Percentiles rank a stretch among this genome's conserved stretches.
These are phyloP conservation scores for Poecilia velifera DNA, from an alignment of 2,797 vertebrate genomes.

Conservation along the genomic window DNA sequence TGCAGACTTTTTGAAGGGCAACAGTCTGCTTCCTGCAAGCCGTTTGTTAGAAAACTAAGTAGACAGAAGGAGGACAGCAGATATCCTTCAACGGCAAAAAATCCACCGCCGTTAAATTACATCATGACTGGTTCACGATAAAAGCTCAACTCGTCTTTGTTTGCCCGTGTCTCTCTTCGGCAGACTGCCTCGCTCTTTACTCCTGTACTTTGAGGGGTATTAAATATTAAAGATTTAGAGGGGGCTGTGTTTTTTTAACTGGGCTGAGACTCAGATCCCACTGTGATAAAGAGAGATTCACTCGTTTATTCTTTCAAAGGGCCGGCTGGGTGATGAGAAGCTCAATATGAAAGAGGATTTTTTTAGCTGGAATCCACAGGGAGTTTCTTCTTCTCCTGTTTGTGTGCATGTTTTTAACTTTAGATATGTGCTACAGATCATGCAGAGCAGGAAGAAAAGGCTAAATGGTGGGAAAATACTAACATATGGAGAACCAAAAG, in stretches of 20 bases:
- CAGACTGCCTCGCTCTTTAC: slow-evolving; percentile 24
- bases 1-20: background rate
- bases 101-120: background rate
- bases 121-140: slow-evolving; percentile 13
- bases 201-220: slow-evolving; percentile 50
- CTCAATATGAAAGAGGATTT: slow-evolving; percentile 10
- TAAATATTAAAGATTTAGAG: slow-evolving; percentile 71
- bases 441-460: background rate
- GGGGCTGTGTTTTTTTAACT: slow-evolving; percentile 43
- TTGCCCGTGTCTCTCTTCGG: slow-evolving; percentile 19
- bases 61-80: slow-evolving; percentile 17
- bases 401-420: background rate
- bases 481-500: slow-evolving; percentile 1
- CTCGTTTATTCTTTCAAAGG: slow-evolving; percentile 43
- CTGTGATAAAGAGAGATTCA: slow-evolving; percentile 57
- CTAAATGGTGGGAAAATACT: background rate
- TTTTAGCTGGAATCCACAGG: slow-evolving; percentile 7
- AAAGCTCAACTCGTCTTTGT: slow-evolving; percentile 9
- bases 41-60: slow-evolving; percentile 26
- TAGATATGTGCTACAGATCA: background rate
- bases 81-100: slow-evolving; percentile 6
- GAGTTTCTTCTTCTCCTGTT: slow-evolving; percentile 19
- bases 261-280: slow-evolving; percentile 28
- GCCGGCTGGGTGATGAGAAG: slow-evolving; percentile 22
- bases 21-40: background rate